Conservation (phyloP, 2,797 vertebrate species). For the Glossophaga mutica region DNA sequence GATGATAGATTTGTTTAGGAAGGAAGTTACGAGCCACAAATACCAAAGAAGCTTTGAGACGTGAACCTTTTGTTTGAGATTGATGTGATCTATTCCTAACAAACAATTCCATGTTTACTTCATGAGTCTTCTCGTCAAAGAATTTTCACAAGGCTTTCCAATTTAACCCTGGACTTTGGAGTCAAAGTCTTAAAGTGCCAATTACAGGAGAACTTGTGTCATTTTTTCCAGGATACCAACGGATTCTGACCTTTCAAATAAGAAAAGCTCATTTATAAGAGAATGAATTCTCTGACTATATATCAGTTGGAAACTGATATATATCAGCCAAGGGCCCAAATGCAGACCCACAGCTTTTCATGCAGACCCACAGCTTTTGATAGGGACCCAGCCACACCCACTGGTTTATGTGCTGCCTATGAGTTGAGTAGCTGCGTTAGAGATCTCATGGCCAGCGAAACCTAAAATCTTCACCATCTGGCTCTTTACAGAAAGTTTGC, state of each 20-base stretch:
- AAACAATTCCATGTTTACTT: not conserved
- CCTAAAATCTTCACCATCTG: not conserved
- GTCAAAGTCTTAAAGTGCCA: not conserved
- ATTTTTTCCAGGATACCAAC: slow-evolving; percentile 36
- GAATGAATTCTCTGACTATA: not conserved
- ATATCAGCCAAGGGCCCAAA: not conserved
- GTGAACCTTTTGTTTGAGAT: not conserved
- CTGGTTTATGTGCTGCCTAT: not conserved
- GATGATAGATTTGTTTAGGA: not conserved
- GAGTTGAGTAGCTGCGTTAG: not conserved
- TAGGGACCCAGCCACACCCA: not conserved
- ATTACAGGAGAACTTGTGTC: not conserved
- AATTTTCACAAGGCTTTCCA: not conserved
- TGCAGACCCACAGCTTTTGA: not conserved
- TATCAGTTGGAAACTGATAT: not conserved
- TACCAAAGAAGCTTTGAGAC: slow-evolving; percentile 31
- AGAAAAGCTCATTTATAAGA: not conserved
- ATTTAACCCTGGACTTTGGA: not conserved
- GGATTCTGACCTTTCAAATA: slow-evolving; percentile 9
- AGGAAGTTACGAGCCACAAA: not conserved
- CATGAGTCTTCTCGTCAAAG: not conserved
- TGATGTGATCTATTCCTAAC: not conserved
- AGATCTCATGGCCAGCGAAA: not conserved
- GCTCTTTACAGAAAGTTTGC: not conserved
- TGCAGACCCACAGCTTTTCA: not conserved